Conservation (phyloP, 2,113 vertebrate species). For the Ceyx melanurus region DNA sequence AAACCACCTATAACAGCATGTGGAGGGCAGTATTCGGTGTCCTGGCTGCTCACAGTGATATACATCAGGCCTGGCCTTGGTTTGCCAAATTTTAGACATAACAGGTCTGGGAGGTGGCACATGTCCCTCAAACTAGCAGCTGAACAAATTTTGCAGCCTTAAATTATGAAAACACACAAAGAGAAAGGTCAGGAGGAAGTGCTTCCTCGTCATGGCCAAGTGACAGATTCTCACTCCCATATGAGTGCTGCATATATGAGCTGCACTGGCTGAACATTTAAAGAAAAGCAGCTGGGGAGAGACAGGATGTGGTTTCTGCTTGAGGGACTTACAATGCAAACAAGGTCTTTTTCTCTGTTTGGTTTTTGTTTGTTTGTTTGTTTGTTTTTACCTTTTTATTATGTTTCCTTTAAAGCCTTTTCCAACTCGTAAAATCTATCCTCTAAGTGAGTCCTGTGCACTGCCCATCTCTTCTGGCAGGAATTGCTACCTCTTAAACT, state of each 20-base stretch:
- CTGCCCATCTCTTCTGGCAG: not conserved
- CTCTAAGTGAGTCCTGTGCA: not conserved
- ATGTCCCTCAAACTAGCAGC: not conserved
- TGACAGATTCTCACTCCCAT: constrained; percentile 24
- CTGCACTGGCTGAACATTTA: not conserved
- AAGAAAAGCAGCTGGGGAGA: constrained; percentile 41
- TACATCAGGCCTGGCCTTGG: not conserved
- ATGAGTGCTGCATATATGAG: not conserved
- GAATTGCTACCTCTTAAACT: not conserved
- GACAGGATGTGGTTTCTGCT: constrained; percentile 66
- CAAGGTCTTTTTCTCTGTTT: not conserved
- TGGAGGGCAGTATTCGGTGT: not conserved
- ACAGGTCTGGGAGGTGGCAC: not conserved
- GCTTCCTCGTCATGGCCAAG: constrained; percentile 26
- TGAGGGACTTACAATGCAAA: constrained; percentile 10
- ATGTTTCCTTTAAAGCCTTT: constrained; percentile 22
- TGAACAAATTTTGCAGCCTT: constrained; percentile 45
- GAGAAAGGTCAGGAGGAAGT: constrained; percentile 52
- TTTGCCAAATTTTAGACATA: not conserved
- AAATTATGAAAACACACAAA: constrained; percentile 27
- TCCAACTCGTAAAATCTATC: not conserved
- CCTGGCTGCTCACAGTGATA: not conserved
- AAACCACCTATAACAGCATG: not conserved
- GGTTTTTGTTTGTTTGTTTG: not conserved
- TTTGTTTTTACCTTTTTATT: not conserved